A percentile compares a stretch with the other conserved stretches of the same genome.
These are phyloP conservation scores for Phortica variegata DNA, from an alignment of 1,140 invertebrate species.

Conservation along the genomic window DNA sequence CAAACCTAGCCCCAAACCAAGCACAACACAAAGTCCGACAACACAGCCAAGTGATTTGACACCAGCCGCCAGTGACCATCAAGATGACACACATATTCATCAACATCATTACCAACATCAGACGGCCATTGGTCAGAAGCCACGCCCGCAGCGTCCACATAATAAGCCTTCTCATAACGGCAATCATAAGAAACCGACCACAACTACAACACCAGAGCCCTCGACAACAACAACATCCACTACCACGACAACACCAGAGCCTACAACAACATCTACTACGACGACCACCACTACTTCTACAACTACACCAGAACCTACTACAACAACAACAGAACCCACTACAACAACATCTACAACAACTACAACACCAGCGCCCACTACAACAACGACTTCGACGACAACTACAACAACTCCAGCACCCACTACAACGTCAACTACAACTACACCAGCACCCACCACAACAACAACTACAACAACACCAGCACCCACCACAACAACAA, in stretches of 20 bases:
- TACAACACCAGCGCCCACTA: conserved; percentile 13
- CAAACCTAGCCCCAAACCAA: conserved; percentile 40
- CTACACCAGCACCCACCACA: conserved; percentile 37
- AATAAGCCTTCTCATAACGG: conserved; percentile 21
- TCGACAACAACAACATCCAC: conserved; percentile 6
- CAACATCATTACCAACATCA: conserved; percentile 15
- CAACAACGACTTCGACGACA: conserved; percentile 5
- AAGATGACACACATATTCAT: neutral
- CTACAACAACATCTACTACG: too few species aligned
- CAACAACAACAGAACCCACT: conserved; percentile 26
- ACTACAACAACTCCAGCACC: conserved; percentile 11
- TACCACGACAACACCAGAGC: conserved; percentile 41
- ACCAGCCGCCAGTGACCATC: neutral
- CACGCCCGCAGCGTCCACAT: conserved; percentile 26
- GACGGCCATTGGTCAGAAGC: conserved; percentile 19
- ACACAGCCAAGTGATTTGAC: too few species aligned
- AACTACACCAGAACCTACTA: conserved; percentile 34
- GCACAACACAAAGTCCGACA: too few species aligned
- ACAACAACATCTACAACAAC: conserved; percentile 10
- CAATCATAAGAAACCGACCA: conserved; percentile 23
- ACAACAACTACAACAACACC: conserved; percentile 37
- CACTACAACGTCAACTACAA: conserved; percentile 7
- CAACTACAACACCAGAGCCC: conserved; percentile 8
- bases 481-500: neutral
- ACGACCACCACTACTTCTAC: conserved; percentile 40